phyloP scores from a whole-genome alignment of 2,797 vertebrate genomes.

The Phataginus tetradactyla region DNA sequence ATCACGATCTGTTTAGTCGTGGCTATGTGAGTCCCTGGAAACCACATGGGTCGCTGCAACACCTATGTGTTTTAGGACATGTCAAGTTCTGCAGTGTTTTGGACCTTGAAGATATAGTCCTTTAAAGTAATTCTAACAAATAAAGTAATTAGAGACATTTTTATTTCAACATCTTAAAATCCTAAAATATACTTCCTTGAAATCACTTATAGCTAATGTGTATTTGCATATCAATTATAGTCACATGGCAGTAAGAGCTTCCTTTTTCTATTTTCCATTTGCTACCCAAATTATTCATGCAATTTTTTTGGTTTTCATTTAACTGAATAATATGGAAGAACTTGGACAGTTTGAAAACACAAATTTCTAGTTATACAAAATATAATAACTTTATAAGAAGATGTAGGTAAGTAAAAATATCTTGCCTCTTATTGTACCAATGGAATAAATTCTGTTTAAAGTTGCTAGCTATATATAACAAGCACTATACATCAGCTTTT shows the following conservation, averaged over 20 bases:
- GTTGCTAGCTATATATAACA: not conserved
- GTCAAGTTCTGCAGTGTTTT: not conserved
- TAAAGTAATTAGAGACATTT: not conserved
- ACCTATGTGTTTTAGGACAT: not conserved
- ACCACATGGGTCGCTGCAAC: not conserved
- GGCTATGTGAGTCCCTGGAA: not conserved
- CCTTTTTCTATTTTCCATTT: not conserved
- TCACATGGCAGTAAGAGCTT: not conserved
- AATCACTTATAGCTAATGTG: not conserved
- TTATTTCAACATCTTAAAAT: constrained; percentile 4
- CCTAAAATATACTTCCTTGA: not conserved
- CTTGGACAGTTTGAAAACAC: not conserved
- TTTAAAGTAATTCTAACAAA: constrained; percentile 4
- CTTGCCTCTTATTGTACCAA: not conserved
- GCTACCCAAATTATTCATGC: not conserved
- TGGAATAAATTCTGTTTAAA: not conserved
- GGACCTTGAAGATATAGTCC: not conserved
- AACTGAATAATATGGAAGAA: constrained; percentile 25
- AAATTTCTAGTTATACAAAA: not conserved
- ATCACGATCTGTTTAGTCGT: not conserved
- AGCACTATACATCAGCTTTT: not conserved
- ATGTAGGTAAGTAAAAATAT: not conserved
- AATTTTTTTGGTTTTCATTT: not conserved
- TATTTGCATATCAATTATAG: not conserved
- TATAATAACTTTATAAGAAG: not conserved